phyloP scores from a whole-genome alignment of 2,113 vertebrate genomes.

The Periophthalmodon schlosseri region DNA sequence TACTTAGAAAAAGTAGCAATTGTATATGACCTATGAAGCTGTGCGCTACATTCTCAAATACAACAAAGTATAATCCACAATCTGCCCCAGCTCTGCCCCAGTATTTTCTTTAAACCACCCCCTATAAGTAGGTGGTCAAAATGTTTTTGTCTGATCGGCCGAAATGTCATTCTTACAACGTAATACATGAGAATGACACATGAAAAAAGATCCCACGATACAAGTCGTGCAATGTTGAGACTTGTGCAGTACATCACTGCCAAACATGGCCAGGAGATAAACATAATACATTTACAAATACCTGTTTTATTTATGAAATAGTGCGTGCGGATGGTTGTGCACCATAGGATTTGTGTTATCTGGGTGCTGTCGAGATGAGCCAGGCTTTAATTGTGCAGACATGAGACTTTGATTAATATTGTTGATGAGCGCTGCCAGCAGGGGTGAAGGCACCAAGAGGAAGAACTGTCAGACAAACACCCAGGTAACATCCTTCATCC shows the following conservation, averaged over 20 bases:
- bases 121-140: too few relatives aligned
- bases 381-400: constrained; percentile 61
- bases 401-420: constrained; percentile 74
- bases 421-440: constrained; percentile 68
- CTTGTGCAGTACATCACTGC: not conserved
- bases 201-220: not conserved
- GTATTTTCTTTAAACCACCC: too few relatives aligned
- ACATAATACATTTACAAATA: not conserved
- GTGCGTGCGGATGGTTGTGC: constrained; percentile 32
- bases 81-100: too few relatives aligned
- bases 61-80: too few relatives aligned
- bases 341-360: constrained; percentile 48
- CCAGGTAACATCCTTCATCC: constrained; percentile 69
- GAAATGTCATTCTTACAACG: too few relatives aligned
- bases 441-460: constrained; percentile 64
- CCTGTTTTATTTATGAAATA: constrained; percentile 19
- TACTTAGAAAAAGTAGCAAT: too few relatives aligned
- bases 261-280: not conserved
- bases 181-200: too few relatives aligned
- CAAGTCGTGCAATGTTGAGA: not conserved
- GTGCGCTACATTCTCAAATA: too few relatives aligned
- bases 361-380: constrained; percentile 50
- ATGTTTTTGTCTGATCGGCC: too few relatives aligned
- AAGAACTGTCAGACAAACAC: constrained; percentile 68
- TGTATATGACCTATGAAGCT: too few relatives aligned